phyloP scores from a whole-genome alignment of 2,113 vertebrate genomes.

The Burhinus bistriatus region DNA sequence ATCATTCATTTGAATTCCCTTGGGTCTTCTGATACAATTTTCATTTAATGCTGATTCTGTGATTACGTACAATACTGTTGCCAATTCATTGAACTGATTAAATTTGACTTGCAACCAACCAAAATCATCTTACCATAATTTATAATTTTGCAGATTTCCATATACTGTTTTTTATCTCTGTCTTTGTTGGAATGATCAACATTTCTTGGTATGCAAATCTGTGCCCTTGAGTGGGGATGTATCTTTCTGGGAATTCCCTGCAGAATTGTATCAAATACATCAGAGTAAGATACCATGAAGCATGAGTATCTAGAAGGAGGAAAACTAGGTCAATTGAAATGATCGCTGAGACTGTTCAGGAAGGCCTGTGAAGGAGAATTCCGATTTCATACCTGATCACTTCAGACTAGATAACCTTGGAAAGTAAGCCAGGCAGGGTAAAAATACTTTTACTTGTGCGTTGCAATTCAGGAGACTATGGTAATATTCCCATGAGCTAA shows the following conservation, averaged over 20 bases:
- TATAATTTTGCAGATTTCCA: neutral
- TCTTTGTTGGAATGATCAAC: neutral
- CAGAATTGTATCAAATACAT: neutral
- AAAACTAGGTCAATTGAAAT: constrained; percentile 38
- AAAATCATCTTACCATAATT: neutral
- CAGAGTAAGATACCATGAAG: neutral
- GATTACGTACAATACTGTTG: neutral
- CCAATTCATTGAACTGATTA: neutral
- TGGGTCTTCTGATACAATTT: neutral
- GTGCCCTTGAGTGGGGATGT: neutral
- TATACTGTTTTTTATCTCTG: neutral
- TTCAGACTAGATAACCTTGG: constrained; percentile 7
- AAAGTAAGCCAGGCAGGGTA: neutral
- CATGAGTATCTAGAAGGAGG: neutral
- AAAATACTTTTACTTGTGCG: neutral
- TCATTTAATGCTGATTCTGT: neutral
- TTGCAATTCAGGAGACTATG: neutral
- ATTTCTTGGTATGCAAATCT: neutral
- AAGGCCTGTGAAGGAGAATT: neutral
- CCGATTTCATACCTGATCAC: constrained; percentile 15
- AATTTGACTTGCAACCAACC: neutral
- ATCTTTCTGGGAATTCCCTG: neutral
- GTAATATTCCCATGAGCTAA: neutral
- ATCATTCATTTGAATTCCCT: neutral
- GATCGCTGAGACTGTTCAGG: neutral